phyloP scores from a whole-genome alignment of 2,797 vertebrate species.

The Chelonia mydas region DNA sequence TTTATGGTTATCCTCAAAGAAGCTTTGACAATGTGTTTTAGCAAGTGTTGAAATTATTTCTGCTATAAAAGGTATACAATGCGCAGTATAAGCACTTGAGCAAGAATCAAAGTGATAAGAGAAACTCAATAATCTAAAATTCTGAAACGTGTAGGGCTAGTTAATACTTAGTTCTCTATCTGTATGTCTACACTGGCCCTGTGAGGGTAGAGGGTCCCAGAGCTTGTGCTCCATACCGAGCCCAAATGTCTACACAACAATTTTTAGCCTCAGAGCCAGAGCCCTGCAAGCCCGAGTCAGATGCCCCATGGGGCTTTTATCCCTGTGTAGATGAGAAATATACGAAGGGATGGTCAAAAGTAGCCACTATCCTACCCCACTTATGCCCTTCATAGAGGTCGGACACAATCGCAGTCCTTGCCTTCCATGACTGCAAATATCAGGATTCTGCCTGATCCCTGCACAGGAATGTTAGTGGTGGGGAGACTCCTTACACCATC shows the following conservation, averaged over 20 bases:
- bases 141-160: fast-evolving
- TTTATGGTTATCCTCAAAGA: slow-evolving; percentile 14
- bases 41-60: neutral
- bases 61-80: slow-evolving; percentile 31
- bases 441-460: neutral
- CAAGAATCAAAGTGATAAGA: slow-evolving; percentile 14
- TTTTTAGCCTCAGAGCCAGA: neutral
- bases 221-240: neutral
- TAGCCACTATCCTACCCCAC: neutral
- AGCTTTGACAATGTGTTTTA: neutral
- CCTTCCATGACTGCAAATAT: fast-evolving
- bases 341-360: neutral
- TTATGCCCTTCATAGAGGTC: neutral
- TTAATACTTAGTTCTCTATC: fast-evolving
- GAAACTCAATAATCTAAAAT: neutral
- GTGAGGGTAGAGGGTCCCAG: neutral
- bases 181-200: neutral
- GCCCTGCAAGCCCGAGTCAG: neutral
- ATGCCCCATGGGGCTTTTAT: neutral
- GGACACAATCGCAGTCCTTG: neutral
- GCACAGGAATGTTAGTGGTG: neutral
- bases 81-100: slow-evolving; percentile 26
- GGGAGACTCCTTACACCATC: neutral
- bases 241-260: neutral
- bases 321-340: neutral